A percentile compares a stretch with the other conserved stretches of the same genome.
Evolutionary conservation across 2,888 invertebrate species (phyloP).

Genomic region (Flabesymbios commensalis): DNA sequence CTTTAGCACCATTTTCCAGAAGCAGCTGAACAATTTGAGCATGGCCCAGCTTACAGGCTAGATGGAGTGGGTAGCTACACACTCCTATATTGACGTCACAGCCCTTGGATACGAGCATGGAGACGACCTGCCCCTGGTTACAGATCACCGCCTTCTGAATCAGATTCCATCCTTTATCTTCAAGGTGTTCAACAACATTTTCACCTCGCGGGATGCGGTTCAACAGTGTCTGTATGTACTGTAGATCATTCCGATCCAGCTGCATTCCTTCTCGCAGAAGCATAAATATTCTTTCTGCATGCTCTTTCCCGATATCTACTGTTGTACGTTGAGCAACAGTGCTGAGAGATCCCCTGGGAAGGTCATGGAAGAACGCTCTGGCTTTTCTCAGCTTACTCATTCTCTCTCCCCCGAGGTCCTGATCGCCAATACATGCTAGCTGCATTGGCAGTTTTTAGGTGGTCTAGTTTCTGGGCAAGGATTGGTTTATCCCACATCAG

Average conservation of each 20-base stretch:
- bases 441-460: too few species aligned
- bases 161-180: constrained; percentile 70
- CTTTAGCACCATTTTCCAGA: constrained; percentile 72
- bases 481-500: too few species aligned
- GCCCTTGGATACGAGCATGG: constrained; percentile 38
- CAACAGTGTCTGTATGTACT: constrained; percentile 33
- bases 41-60: constrained; percentile 74
- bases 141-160: constrained; percentile 76
- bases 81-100: constrained; percentile 75
- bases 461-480: too few species aligned
- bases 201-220: constrained; percentile 31
- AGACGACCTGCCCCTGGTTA: constrained; percentile 62
- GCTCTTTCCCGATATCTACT: constrained; percentile 30
- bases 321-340: constrained; percentile 21
- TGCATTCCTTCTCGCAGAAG: constrained; percentile 18
- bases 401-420: background rate
- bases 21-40: constrained; percentile 73
- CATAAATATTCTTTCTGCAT: constrained; percentile 29
- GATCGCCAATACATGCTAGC: too few species aligned
- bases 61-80: constrained; percentile 77
- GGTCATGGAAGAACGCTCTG: constrained; percentile 30
- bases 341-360: constrained; percentile 25
- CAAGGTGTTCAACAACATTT: constrained; percentile 32
- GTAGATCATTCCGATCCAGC: constrained; percentile 28
- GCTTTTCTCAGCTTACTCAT: constrained; percentile 30